Evolutionary conservation across 2,888 invertebrate genomes (phyloP).

Genomic region (Cetonia aurata): DNA sequence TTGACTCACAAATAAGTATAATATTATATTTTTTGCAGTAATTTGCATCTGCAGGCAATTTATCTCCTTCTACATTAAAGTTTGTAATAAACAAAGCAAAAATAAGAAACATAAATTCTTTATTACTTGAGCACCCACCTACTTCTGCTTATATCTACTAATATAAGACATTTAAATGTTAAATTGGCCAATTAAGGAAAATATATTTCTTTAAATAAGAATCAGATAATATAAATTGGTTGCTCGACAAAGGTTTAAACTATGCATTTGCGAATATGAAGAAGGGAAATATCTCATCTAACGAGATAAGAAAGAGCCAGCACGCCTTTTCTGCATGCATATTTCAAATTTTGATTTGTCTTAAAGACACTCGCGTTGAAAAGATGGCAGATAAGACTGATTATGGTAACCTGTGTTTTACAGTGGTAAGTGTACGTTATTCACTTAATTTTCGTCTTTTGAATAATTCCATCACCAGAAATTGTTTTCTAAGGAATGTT

Average conservation of each 20-base stretch:
- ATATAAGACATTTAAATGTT: constrained; percentile 17
- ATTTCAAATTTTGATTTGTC: constrained; percentile 15
- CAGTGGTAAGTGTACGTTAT: too few species aligned
- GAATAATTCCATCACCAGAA: too few species aligned
- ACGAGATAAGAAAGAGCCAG: background rate
- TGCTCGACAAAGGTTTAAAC: background rate
- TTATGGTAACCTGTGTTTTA: background rate
- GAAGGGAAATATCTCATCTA: background rate
- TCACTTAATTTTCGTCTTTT: too few species aligned
- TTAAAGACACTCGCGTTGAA: background rate
- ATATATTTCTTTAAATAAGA: constrained; percentile 5
- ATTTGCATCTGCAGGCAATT: constrained; percentile 25
- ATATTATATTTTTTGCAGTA: constrained; percentile 26
- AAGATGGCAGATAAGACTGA: constrained; percentile 17
- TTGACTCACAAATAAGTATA: background rate
- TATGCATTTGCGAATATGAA: background rate
- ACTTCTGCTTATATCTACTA: background rate
- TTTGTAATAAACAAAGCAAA: constrained; percentile 7
- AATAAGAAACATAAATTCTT: background rate
- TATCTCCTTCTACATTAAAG: constrained; percentile 18
- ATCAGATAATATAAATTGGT: constrained; percentile 23
- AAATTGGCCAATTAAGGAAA: constrained; percentile 23
- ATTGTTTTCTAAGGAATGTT: too few species aligned
- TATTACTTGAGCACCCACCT: background rate
- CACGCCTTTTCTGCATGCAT: background rate